phyloP scores from a whole-genome alignment of 2,888 invertebrate species.

The Deroplatys truncata region DNA sequence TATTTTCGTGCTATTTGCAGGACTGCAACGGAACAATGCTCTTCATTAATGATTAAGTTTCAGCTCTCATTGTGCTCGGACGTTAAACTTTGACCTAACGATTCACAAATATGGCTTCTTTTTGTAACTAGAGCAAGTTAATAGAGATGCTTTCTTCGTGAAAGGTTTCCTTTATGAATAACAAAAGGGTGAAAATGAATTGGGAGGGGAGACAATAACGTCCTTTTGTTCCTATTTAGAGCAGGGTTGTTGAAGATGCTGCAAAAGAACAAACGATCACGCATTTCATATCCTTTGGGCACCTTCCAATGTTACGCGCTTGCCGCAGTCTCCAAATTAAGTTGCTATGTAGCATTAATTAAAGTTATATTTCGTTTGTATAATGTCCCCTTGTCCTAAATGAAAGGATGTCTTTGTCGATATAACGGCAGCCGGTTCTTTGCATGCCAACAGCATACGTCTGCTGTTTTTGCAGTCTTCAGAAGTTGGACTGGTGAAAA shows the following conservation, averaged over 20 bases:
- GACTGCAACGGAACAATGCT: too few relatives aligned
- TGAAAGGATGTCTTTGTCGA: not conserved
- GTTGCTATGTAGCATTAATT: not conserved
- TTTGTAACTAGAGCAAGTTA: not conserved
- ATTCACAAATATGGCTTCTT: not conserved
- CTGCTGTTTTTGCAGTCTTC: too few relatives aligned
- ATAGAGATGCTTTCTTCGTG: not conserved
- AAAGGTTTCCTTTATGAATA: not conserved
- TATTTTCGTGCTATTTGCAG: too few relatives aligned
- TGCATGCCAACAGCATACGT: too few relatives aligned
- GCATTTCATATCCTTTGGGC: too few relatives aligned
- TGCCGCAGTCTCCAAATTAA: too few relatives aligned
- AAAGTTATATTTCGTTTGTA: not conserved
- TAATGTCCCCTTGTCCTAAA: not conserved
- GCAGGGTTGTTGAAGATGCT: not conserved
- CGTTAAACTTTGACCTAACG: too few relatives aligned
- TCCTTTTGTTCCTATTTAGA: not conserved
- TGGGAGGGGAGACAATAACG: not conserved
- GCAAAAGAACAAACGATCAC: not conserved
- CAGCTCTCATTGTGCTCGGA: too few relatives aligned
- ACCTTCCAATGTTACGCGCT: too few relatives aligned
- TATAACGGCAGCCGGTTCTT: too few relatives aligned
- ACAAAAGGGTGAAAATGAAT: not conserved
- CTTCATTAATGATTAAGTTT: too few relatives aligned
- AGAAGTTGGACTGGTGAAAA: too few relatives aligned